Conservation (phyloP, 2,797 vertebrate species). For the Aselliscus stoliczkanus region DNA sequence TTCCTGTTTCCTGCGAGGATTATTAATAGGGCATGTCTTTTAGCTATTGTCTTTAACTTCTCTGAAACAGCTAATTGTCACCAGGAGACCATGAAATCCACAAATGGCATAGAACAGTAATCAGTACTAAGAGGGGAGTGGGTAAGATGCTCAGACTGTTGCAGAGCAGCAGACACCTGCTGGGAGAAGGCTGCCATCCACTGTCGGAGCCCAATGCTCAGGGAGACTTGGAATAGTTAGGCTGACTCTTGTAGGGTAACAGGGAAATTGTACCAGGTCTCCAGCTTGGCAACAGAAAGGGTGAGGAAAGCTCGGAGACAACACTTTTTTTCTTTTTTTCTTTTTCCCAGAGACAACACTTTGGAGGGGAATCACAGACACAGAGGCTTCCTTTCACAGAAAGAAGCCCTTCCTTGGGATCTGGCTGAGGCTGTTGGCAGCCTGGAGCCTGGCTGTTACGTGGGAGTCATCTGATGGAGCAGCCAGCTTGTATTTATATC, state of each 20-base stretch:
- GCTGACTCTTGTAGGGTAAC: not conserved
- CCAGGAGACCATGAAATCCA: not conserved
- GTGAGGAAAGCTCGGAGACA: not conserved
- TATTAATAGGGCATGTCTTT: not conserved
- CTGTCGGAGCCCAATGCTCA: not conserved
- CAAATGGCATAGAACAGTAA: not conserved
- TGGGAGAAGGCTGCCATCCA: not conserved
- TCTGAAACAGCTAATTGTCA: not conserved
- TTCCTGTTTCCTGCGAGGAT: not conserved
- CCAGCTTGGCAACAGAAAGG: not conserved
- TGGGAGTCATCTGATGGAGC: not conserved
- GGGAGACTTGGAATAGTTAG: not conserved
- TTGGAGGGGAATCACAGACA: not conserved
- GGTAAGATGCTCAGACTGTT: not conserved
- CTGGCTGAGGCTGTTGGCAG: not conserved
- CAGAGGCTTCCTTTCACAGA: not conserved
- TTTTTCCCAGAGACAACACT: too few relatives aligned
- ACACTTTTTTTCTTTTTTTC: too few relatives aligned
- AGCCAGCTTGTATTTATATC: not conserved
- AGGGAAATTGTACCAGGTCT: not conserved
- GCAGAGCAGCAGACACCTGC: not conserved
- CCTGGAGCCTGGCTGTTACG: not conserved
- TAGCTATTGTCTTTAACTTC: not conserved
- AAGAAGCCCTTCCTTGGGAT: not conserved
- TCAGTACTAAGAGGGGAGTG: not conserved